These are phyloP conservation scores for Rhinichthys osculus DNA, from an alignment of 2,797 vertebrate species.

Conservation along the genomic window DNA sequence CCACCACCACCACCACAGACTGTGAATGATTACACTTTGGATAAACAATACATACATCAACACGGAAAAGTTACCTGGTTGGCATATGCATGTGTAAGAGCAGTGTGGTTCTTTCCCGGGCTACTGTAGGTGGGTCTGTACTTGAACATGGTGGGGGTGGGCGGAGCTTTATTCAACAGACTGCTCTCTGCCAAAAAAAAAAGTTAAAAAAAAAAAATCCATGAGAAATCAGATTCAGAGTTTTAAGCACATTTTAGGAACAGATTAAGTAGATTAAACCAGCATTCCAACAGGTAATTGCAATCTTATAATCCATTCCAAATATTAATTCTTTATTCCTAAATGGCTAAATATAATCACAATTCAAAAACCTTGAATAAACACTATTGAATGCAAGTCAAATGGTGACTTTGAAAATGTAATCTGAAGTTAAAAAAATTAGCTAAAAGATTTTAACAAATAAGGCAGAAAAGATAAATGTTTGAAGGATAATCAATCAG, in stretches of 20 bases:
- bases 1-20: background rate
- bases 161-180: constrained; percentile 89
- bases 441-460: background rate
- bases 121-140: constrained; percentile 91
- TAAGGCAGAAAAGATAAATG: background rate
- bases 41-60: background rate
- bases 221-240: background rate
- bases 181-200: constrained; percentile 80
- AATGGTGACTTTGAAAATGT: background rate
- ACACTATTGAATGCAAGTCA: background rate
- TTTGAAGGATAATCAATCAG: background rate
- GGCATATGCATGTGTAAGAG: constrained; percentile 83
- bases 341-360: background rate
- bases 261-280: background rate
- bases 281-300: background rate
- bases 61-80: constrained; percentile 76
- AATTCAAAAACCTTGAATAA: background rate
- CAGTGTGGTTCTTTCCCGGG: constrained; percentile 87
- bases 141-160: constrained; percentile 97
- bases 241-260: background rate
- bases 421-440: background rate
- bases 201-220: background rate
- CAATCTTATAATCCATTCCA: background rate
- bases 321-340: background rate
- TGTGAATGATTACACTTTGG: background rate